Evolutionary conservation across 2,113 vertebrate species (phyloP).

Genomic region (Pollimyrus isidori): DNA sequence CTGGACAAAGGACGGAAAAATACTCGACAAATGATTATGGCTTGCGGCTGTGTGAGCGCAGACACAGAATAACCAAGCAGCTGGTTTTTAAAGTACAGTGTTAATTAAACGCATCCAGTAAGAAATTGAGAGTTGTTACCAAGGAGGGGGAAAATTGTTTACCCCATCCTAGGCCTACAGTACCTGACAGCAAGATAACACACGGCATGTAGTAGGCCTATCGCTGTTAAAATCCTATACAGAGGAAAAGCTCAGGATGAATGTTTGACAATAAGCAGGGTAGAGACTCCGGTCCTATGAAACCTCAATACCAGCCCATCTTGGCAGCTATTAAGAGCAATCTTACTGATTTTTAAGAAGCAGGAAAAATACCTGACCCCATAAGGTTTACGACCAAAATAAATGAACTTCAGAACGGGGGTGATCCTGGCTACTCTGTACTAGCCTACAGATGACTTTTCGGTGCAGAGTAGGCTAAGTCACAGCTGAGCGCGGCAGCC

Average conservation of each 20-base stretch:
- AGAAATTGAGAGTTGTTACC: neutral
- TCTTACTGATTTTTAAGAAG: neutral
- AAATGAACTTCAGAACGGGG: neutral
- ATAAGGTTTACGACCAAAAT: neutral
- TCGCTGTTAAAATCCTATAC: conserved; percentile 37
- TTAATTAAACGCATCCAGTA: neutral
- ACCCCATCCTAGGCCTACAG: neutral
- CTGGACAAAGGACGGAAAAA: neutral
- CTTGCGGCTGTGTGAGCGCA: neutral
- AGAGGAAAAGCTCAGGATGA: conserved; percentile 32
- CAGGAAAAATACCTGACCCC: neutral
- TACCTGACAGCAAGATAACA: conserved; percentile 36
- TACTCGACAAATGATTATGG: neutral
- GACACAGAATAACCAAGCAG: neutral
- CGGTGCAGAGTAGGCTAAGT: neutral
- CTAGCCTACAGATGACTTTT: neutral
- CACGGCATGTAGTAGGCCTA: conserved; percentile 45
- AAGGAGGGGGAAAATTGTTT: neutral
- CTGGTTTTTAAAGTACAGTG: neutral
- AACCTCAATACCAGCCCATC: neutral
- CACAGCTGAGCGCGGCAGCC: neutral
- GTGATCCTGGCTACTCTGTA: neutral
- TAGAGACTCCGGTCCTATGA: neutral
- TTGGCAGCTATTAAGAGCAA: neutral
- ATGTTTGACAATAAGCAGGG: neutral